Percentiles rank a stretch among this genome's conserved stretches.
phyloP scores from a whole-genome alignment of 2,888 invertebrate species.

The Phaedon cochleariae region DNA sequence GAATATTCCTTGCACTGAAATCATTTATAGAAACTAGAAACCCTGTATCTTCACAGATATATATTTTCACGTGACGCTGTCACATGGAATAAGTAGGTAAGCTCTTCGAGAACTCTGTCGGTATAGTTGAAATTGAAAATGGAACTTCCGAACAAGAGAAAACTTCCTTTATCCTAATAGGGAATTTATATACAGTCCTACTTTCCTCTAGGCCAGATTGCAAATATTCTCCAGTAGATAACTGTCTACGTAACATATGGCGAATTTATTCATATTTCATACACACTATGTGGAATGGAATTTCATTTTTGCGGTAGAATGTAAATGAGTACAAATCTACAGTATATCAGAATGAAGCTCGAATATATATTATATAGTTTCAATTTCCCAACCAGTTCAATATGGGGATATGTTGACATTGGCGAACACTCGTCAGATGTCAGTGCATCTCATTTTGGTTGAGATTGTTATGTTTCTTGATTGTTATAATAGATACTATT shows the following conservation, averaged over 20 bases:
- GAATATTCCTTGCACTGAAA: no score
- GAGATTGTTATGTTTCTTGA: no score
- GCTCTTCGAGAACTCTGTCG: constrained; percentile 14
- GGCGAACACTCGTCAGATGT: no score
- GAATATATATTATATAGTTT: no score
- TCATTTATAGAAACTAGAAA: no score
- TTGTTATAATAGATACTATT: no score
- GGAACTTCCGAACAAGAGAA: constrained; percentile 23
- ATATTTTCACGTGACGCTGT: not conserved
- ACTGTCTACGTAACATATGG: constrained; percentile 40
- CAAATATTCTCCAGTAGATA: constrained; percentile 41
- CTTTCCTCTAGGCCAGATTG: constrained; percentile 33
- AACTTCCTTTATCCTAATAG: constrained; percentile 40
- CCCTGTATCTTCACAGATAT: not conserved
- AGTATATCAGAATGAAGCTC: no score
- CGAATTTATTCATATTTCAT: constrained; percentile 37
- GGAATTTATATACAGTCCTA: constrained; percentile 44
- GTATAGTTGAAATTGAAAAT: constrained; percentile 35
- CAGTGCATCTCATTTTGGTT: no score
- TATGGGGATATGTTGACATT: no score
- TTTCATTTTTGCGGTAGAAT: not conserved
- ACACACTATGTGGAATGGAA: constrained; percentile 17
- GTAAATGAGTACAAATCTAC: not conserved
- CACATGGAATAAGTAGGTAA: not conserved
- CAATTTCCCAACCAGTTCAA: no score